These are phyloP conservation scores for Erythrocercus mccallii DNA, from an alignment of 2,113 vertebrate genomes.

Conservation along the genomic window DNA sequence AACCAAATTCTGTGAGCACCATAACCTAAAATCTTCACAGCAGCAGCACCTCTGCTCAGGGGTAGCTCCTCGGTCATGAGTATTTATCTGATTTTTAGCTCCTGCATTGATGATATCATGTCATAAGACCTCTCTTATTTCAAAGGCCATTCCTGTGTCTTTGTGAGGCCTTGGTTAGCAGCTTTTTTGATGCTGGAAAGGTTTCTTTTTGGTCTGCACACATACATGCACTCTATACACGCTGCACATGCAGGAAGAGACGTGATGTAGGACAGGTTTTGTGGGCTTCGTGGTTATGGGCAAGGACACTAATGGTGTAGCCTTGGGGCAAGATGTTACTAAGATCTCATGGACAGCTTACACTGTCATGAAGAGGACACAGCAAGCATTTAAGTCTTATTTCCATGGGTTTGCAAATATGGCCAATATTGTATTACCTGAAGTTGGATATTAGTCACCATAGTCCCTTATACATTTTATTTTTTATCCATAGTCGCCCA, in stretches of 20 bases:
- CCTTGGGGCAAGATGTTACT: not conserved
- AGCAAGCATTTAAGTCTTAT: not conserved
- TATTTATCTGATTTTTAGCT: not conserved
- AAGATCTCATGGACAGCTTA: not conserved
- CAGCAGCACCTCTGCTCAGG: not conserved
- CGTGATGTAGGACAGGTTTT: accelerated
- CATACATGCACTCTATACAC: accelerated
- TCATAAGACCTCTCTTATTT: not conserved
- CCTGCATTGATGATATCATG: not conserved
- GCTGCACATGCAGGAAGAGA: accelerated
- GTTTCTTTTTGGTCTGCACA: not conserved
- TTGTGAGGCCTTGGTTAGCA: not conserved
- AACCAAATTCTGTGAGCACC: not conserved
- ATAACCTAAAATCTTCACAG: not conserved
- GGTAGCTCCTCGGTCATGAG: not conserved
- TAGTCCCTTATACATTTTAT: not conserved
- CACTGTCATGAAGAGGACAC: not conserved
- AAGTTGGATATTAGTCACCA: not conserved
- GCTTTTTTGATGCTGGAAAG: not conserved
- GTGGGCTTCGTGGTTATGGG: not conserved
- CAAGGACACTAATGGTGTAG: not conserved
- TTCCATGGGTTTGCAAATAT: not conserved
- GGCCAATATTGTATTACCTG: not conserved
- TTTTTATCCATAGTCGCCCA: not conserved
- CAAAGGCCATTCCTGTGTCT: not conserved